These are phyloP conservation scores for Megamerina dolium DNA, from an alignment of 2,888 invertebrate species.

Conservation along the genomic window DNA sequence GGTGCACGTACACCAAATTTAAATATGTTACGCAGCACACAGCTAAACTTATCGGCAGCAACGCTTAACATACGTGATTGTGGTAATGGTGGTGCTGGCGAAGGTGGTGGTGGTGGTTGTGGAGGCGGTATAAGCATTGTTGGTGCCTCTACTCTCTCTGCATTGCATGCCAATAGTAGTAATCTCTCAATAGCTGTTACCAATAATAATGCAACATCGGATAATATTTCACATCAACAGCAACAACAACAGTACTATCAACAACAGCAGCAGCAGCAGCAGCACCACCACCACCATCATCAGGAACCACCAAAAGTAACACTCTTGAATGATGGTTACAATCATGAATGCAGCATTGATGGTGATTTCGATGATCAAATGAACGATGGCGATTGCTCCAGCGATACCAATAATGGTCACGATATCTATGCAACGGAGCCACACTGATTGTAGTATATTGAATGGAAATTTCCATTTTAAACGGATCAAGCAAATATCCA, in stretches of 20 bases:
- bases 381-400: slow-evolving; percentile 14
- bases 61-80: no score
- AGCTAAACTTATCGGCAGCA: no score
- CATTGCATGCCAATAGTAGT: background rate
- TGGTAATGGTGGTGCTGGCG: slow-evolving; percentile 8
- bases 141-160: no score
- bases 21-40: slow-evolving; percentile 29
- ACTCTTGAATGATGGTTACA: slow-evolving; percentile 32
- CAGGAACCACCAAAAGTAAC: slow-evolving; percentile 34
- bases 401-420: slow-evolving; percentile 15
- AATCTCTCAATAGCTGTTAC: background rate
- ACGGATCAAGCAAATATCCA: background rate
- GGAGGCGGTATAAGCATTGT: background rate
- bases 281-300: slow-evolving; percentile 24
- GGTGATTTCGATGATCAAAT: slow-evolving; percentile 12
- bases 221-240: slow-evolving; percentile 20
- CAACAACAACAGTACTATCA: slow-evolving; percentile 17
- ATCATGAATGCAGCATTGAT: slow-evolving; percentile 30
- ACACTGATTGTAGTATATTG: slow-evolving; percentile 30
- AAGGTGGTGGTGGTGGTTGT: slow-evolving; percentile 3
- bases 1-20: slow-evolving; percentile 21
- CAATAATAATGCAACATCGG: slow-evolving; percentile 23
- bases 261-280: slow-evolving; percentile 24
- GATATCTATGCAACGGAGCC: slow-evolving; percentile 27
- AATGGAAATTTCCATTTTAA: slow-evolving; percentile 29